Conservation (phyloP, 1,140 invertebrate species). For the Sitophilus oryzae region DNA sequence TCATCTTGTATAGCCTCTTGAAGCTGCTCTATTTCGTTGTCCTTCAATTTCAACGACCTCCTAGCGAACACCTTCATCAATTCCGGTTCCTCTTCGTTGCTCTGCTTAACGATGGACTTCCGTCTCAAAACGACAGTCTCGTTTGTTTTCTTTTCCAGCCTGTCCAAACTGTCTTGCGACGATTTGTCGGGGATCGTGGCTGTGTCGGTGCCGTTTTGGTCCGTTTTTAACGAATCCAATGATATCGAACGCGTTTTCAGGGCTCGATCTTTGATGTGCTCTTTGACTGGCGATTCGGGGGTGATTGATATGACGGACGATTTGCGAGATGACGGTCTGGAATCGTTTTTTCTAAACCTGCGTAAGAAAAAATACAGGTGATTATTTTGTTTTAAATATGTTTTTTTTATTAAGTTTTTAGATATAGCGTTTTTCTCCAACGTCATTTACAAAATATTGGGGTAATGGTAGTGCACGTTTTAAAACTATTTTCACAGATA, state of each 20-base stretch:
- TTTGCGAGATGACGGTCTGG: constrained; percentile 18
- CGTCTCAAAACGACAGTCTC: constrained; percentile 49
- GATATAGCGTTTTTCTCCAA: too few species aligned
- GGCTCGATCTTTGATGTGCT: constrained; percentile 4
- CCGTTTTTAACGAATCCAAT: constrained; percentile 37
- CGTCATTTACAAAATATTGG: too few species aligned
- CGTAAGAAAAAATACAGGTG: too few species aligned
- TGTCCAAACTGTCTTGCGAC: constrained; percentile 34
- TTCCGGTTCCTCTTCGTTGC: constrained; percentile 63
- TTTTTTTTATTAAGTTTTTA: too few species aligned
- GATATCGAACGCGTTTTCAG: constrained; percentile 36
- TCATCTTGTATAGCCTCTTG: constrained; percentile 23
- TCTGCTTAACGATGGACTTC: constrained; percentile 49
- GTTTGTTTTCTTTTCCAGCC: constrained; percentile 21
- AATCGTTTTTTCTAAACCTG: constrained; percentile 23
- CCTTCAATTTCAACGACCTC: constrained; percentile 68
- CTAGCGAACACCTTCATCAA: constrained; percentile 74
- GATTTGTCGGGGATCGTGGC: constrained; percentile 21
- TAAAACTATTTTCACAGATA: too few species aligned
- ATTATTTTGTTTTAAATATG: too few species aligned
- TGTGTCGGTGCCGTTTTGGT: constrained; percentile 5
- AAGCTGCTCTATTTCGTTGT: constrained; percentile 54
- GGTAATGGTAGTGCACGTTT: too few species aligned
- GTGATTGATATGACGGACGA: constrained; percentile 26
- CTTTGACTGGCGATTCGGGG: constrained; percentile 21